phyloP scores from a whole-genome alignment of 1,140 invertebrate genomes.

The Heliconius congener region DNA sequence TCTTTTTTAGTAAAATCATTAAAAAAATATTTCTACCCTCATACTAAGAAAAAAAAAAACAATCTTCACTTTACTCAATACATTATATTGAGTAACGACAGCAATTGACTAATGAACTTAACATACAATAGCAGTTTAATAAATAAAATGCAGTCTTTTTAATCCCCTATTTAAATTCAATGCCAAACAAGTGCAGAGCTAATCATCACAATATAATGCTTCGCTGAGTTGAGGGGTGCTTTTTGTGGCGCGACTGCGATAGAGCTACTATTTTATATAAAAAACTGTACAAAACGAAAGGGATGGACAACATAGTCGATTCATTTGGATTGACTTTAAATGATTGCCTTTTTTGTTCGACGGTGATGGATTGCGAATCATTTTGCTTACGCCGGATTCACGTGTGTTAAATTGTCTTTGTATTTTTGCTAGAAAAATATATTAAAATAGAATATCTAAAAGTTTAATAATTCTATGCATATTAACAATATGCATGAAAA shows the following conservation, averaged over 20 bases:
- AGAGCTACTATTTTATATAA: conserved; percentile 21
- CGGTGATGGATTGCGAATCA: conserved; percentile 75
- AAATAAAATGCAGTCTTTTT: conserved; percentile 73
- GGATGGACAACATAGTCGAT: conserved; percentile 51
- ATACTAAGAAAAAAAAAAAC: neutral
- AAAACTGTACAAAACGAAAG: conserved; percentile 42
- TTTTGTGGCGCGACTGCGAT: conserved; percentile 58
- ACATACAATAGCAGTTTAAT: conserved; percentile 74
- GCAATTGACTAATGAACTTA: conserved; percentile 73
- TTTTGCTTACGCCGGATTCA: conserved; percentile 42
- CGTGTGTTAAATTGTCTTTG: conserved; percentile 37
- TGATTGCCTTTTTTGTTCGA: conserved; percentile 73
- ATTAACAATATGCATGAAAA: neutral
- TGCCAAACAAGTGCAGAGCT: conserved; percentile 74
- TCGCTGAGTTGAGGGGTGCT: conserved; percentile 58
- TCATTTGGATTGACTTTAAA: conserved; percentile 78
- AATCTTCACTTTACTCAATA: too few relatives aligned
- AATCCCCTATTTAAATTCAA: conserved; percentile 81
- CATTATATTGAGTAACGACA: conserved; percentile 47
- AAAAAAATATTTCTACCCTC: neutral
- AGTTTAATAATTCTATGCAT: neutral
- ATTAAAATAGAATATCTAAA: neutral
- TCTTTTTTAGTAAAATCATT: neutral
- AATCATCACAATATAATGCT: conserved; percentile 81
- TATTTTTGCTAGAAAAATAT: conserved; percentile 16